phyloP scores from a whole-genome alignment of 2,113 vertebrate species.

The Zosterops pallidus region DNA sequence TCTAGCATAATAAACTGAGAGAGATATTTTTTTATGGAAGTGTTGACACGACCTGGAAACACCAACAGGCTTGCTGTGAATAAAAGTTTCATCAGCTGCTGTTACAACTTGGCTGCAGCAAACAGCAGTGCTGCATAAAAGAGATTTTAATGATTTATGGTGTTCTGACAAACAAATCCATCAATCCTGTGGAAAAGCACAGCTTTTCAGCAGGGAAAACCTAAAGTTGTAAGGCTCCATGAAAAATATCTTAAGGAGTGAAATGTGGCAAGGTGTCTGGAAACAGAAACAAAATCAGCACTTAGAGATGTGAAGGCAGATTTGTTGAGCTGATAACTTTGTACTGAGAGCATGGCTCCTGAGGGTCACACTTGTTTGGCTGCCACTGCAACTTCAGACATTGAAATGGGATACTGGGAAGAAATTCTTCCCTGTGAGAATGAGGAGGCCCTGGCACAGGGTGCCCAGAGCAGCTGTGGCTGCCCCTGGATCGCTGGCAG shows the following conservation, averaged over 20 bases:
- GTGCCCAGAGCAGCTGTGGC: not conserved
- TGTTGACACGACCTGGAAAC: conserved; percentile 33
- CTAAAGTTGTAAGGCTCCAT: not conserved
- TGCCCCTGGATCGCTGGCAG: not conserved
- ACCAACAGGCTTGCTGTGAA: conserved; percentile 1
- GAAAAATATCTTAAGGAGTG: not conserved
- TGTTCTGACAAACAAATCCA: not conserved
- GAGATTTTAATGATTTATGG: conserved; percentile 28
- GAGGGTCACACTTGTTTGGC: not conserved
- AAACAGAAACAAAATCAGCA: not conserved
- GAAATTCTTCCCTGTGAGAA: not conserved
- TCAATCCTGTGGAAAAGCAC: not conserved
- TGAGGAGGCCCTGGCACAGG: not conserved
- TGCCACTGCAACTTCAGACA: not conserved
- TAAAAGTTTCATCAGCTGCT: conserved; percentile 38
- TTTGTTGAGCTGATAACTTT: not conserved
- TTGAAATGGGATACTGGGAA: not conserved
- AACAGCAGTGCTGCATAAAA: not conserved
- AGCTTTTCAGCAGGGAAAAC: not conserved
- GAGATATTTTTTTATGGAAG: conserved; percentile 16
- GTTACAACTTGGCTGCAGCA: not conserved
- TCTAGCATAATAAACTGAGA: not conserved
- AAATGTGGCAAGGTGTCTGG: not conserved
- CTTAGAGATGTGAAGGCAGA: not conserved
- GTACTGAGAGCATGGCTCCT: not conserved